Evolutionary conservation across 2,113 vertebrate genomes (phyloP), one percentile per base, ranked within the genome.

Genomic region (Entelurus aequoreus): DNA sequence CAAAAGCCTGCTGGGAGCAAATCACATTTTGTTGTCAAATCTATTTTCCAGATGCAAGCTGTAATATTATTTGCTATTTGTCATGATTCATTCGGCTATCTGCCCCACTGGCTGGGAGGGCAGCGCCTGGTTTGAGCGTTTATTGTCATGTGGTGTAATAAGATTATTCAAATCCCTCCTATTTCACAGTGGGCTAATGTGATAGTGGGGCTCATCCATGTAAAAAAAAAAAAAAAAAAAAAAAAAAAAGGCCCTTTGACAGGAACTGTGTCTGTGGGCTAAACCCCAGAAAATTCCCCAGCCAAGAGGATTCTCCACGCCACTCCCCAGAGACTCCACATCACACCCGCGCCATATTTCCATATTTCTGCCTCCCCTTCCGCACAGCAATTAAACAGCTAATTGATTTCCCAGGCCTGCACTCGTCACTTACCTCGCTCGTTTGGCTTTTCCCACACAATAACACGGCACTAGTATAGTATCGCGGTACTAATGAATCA

Each of bases 91-190:
- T 16, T 65, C 7, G 5, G 37, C 4, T 59, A 16, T 53, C 35
- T 61, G 48, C 68, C 62, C 42, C 38, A 62, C 52, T 68, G 76
- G 63, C 74, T 84, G 78, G 71, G 75, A 64, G 78, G 83, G 69
- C 74, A 73, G 48, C 65, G 81, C 79, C 78, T 88, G 76, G 85
- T 84, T 84, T 84, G 83, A 83, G 76, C 69, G 78, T 82, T 28
- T 83, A 78, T 83, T 84, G 76, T 86, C 82, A 85, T 85, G 65
- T 80, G 82, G 68, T 81, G 77, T 89, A 91, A 89, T 87, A 75
- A 75, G 88, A 89, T 90, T 88, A 91, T 88, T 84, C 76, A 86
- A 91, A 91, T 89, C 87, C 86, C 73, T 80, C 28, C 80, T 69
- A 79, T 89, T 88, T 89, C 76, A 78, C 80, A 82, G 80, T 69